These are phyloP conservation scores for Scaptodrosophila latifasciaeformis DNA, from an alignment of 2,888 invertebrate genomes.

Conservation along the genomic window DNA sequence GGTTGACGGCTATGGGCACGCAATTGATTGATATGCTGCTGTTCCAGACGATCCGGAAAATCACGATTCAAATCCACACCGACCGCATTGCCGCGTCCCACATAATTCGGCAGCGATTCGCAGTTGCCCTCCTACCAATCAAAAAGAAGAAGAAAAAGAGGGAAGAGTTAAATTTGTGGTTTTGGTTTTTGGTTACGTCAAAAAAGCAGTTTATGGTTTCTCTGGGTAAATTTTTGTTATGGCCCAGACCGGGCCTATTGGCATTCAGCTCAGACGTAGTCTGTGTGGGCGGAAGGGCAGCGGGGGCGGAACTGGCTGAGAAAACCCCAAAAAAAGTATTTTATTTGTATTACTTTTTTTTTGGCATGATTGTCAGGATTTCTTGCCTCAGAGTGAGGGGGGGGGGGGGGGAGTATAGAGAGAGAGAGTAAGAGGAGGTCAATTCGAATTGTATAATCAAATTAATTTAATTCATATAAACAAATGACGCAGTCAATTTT, in stretches of 20 bases:
- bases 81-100: constrained; percentile 88
- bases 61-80: constrained; percentile 91
- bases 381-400: too few species aligned
- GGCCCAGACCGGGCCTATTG: constrained; percentile 25
- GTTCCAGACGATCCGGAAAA: constrained; percentile 92
- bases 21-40: constrained; percentile 63
- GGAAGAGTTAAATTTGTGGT: constrained; percentile 7
- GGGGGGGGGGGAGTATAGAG: too few species aligned
- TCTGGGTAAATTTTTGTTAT: too few species aligned
- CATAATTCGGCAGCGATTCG: constrained; percentile 80
- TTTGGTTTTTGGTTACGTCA: background rate
- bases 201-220: too few species aligned
- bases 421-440: background rate
- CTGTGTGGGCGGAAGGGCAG: too few species aligned
- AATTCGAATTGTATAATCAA: too few species aligned
- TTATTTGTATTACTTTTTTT: constrained; percentile 12
- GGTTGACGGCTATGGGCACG: constrained; percentile 81
- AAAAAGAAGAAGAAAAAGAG: constrained; percentile 7
- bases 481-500: background rate
- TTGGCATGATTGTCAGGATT: constrained; percentile 56
- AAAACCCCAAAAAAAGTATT: too few species aligned
- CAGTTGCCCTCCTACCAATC: constrained; percentile 85
- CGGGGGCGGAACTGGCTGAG: too few species aligned
- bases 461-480: too few species aligned
- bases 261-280: constrained; percentile 28